phyloP scores from a whole-genome alignment of 2,888 invertebrate species.

The Trissolcus japonicus region DNA sequence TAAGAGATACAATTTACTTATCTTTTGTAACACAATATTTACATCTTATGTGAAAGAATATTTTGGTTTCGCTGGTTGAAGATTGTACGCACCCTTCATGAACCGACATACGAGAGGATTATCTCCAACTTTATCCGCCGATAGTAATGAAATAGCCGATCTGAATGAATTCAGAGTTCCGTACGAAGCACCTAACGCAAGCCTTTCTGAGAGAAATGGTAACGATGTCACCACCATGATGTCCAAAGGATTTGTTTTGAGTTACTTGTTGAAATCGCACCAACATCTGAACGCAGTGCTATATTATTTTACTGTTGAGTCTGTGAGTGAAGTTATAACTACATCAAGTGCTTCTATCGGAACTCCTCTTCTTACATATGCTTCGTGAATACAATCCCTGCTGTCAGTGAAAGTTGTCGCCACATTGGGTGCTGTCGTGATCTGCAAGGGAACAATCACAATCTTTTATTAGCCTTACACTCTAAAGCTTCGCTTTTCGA shows the following conservation, averaged over 20 bases:
- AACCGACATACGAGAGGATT: slow-evolving; percentile 25
- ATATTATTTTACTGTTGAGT: slow-evolving; percentile 22
- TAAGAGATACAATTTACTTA: slow-evolving; percentile 18
- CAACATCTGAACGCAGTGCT: slow-evolving; percentile 15
- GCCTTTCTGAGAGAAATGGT: slow-evolving; percentile 16
- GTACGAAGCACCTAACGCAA: slow-evolving; percentile 17
- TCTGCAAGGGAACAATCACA: slow-evolving; percentile 52
- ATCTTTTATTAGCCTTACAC: slow-evolving; percentile 23
- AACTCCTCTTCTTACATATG: slow-evolving; percentile 27
- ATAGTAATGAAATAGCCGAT: slow-evolving; percentile 39
- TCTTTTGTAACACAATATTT: slow-evolving; percentile 14
- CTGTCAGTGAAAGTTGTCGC: slow-evolving; percentile 37
- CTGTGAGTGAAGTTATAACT: slow-evolving; percentile 18
- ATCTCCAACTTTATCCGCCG: slow-evolving; percentile 30
- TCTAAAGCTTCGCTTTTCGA: slow-evolving; percentile 6
- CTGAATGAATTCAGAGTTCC: slow-evolving; percentile 20
- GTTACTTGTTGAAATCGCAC: slow-evolving; percentile 16
- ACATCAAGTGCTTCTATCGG: slow-evolving; percentile 17
- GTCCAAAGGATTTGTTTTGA: slow-evolving; percentile 12
- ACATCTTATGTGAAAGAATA: slow-evolving; percentile 45
- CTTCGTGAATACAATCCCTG: slow-evolving; percentile 44
- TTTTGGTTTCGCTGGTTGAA: slow-evolving; percentile 38
- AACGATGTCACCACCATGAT: not conserved
- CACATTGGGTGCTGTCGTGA: slow-evolving; percentile 13
- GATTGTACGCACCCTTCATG: slow-evolving; percentile 31